phyloP scores from a whole-genome alignment of 2,113 vertebrate genomes.

The Seriola aureovittata region DNA sequence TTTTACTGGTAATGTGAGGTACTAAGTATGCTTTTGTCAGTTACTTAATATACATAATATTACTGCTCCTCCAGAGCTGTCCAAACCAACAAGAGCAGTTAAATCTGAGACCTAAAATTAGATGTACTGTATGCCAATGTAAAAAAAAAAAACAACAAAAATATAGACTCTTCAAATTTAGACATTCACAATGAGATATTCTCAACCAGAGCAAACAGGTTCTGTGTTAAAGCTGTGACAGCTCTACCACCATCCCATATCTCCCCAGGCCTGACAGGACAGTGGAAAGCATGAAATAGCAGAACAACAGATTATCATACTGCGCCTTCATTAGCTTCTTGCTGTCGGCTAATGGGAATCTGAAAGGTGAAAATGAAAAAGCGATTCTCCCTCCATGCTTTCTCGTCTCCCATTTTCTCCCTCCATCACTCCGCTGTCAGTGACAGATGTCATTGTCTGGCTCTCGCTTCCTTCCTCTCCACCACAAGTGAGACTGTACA shows the following conservation, averaged over 20 bases:
- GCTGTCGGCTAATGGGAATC: slow-evolving; percentile 72
- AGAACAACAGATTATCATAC: slow-evolving; percentile 68
- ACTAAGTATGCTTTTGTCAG: slow-evolving; percentile 11
- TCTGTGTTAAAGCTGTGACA: slow-evolving; percentile 46
- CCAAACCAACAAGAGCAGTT: slow-evolving; percentile 19
- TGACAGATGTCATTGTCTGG: slow-evolving; percentile 73
- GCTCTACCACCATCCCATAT: slow-evolving; percentile 58
- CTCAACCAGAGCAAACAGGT: slow-evolving; percentile 36
- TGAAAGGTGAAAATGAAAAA: slow-evolving; percentile 78
- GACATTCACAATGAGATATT: slow-evolving; percentile 41
- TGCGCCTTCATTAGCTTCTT: slow-evolving; percentile 73
- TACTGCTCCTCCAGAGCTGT: slow-evolving; percentile 27
- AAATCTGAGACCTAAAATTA: slow-evolving; percentile 39
- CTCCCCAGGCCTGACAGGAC: slow-evolving; percentile 75
- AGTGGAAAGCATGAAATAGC: slow-evolving; percentile 54
- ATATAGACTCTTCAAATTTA: slow-evolving; percentile 21
- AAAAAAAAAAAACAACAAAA: slow-evolving; percentile 37
- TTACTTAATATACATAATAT: not conserved
- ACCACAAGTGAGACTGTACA: slow-evolving; percentile 38
- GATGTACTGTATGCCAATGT: slow-evolving; percentile 9
- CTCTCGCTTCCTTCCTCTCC: slow-evolving; percentile 44
- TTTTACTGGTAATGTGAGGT: slow-evolving; percentile 35
- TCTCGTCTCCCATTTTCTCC: slow-evolving; percentile 57
- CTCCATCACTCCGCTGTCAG: slow-evolving; percentile 61
- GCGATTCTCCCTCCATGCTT: slow-evolving; percentile 51